Base-by-base conservation (phyloP, 2,888 invertebrate species). In the Eupithecia subfuscata region DNA sequence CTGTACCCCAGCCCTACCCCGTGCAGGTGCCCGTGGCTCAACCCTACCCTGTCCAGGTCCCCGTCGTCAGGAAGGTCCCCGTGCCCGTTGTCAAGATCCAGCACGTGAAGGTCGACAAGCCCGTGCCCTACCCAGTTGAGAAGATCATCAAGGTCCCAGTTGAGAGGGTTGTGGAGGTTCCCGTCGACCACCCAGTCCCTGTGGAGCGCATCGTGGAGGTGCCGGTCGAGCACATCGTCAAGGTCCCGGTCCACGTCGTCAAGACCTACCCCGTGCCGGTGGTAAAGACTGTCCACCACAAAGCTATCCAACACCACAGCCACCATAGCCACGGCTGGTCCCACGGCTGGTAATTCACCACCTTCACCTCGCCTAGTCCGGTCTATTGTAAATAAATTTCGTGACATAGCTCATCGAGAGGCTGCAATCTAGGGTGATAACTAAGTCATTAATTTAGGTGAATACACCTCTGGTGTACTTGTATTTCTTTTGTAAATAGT, bases 81-180 rank as follows among this genome's bases (percentile, higher is more conserved):
- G 92, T 96, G 3, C 95, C 96, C 4, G 92, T 96, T 0, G 95
- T 96, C 11, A 92, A 95, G 83, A 95, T 95, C 69, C 95, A 95
- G 78, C 95, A 95, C 7, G 95, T 95, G 30, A 89, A 95, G 73
- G 90, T 96, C 18, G 96, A 96, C 84, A 96, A 92, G 80, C 95
- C 95, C 45, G 96, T 96, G 43, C 96, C 96, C 1, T 95, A 95
- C 84, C 92, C 95, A 22, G 96, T 96, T 16, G 95, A 96, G 83
- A 96, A 95, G 85, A 95, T 96, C 78, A 95, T 96, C 75, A 95
- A 95, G 76, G 92, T 96, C 14, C 96, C 95, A 69, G 92, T 95
- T 5, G 96, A 96, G 84, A 95, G 89, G 84, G 93, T 95, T 60
- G 95, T 96, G 14, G 87, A 95, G 25, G 94, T 96, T 0, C 93